phyloP scores from a whole-genome alignment of 1,140 invertebrate species.

The Temnothorax nylanderi region DNA sequence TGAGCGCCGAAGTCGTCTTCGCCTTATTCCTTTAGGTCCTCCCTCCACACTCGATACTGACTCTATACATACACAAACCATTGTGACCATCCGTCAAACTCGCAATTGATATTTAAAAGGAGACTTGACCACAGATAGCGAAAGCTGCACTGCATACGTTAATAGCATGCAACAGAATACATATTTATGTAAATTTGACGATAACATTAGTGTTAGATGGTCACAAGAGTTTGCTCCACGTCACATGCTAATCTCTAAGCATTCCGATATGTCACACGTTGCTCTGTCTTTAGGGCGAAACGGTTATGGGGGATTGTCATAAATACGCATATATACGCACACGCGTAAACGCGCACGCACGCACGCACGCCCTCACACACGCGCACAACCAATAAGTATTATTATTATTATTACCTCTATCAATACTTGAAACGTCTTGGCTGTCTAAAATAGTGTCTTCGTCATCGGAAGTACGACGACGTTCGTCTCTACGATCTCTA shows the following conservation, averaged over 20 bases:
- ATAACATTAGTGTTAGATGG: conserved; percentile 81
- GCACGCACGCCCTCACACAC: too few species aligned
- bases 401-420: conserved; percentile 92
- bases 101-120: conserved; percentile 45
- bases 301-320: conserved; percentile 44
- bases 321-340: background rate
- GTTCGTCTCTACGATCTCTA: conserved; percentile 88
- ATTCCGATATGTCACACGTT: conserved; percentile 36
- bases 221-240: conserved; percentile 83
- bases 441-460: conserved; percentile 92
- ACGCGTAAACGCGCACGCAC: too few species aligned
- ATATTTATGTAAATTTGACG: conserved; percentile 44
- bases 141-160: conserved; percentile 69
- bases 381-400: conserved; percentile 18
- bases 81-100: conserved; percentile 84
- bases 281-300: conserved; percentile 71
- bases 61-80: conserved; percentile 85
- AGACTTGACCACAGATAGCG: conserved; percentile 34
- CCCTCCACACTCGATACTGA: conserved; percentile 88
- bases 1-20: conserved; percentile 79
- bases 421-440: conserved; percentile 90
- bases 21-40: conserved; percentile 85
- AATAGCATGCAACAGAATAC: conserved; percentile 75
- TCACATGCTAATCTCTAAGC: conserved; percentile 75
- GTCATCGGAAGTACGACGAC: conserved; percentile 91